Evolutionary conservation across 2,797 vertebrate genomes (phyloP).

Genomic region (Basileuterus tristriatus): DNA sequence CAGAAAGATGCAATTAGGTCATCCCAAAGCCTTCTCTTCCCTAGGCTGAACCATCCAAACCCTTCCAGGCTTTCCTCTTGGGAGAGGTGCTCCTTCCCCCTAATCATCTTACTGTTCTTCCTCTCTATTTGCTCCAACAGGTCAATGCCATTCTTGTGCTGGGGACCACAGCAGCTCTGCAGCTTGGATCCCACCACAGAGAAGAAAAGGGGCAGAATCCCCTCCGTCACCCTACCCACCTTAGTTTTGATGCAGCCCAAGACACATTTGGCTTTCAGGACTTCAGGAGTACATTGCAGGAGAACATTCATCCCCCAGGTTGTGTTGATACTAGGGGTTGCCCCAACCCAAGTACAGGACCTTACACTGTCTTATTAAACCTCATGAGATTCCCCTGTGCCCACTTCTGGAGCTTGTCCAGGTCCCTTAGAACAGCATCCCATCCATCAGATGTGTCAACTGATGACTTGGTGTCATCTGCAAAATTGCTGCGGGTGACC

Average conservation of each 20-base stretch:
- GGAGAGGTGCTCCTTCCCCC: no score
- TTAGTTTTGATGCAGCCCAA: background rate
- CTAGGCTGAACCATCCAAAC: no score
- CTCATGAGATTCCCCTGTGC: background rate
- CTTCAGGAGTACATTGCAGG: no score
- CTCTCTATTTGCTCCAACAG: background rate
- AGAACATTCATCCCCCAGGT: background rate
- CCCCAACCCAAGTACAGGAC: background rate
- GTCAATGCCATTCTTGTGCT: fast-evolving
- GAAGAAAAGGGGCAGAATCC: background rate
- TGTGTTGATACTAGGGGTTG: background rate
- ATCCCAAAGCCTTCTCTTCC: no score
- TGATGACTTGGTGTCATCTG: background rate
- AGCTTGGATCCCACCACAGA: background rate
- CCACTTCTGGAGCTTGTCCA: background rate
- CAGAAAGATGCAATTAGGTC: no score
- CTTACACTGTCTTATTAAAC: background rate
- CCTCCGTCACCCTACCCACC: background rate
- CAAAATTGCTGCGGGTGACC: background rate
- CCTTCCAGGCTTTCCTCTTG: no score
- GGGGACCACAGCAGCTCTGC: background rate
- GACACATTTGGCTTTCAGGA: background rate
- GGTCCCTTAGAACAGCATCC: background rate
- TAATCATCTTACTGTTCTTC: no score
- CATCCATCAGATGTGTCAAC: background rate